phyloP scores from a whole-genome alignment of 2,113 vertebrate genomes.

The Mixornis gularis region DNA sequence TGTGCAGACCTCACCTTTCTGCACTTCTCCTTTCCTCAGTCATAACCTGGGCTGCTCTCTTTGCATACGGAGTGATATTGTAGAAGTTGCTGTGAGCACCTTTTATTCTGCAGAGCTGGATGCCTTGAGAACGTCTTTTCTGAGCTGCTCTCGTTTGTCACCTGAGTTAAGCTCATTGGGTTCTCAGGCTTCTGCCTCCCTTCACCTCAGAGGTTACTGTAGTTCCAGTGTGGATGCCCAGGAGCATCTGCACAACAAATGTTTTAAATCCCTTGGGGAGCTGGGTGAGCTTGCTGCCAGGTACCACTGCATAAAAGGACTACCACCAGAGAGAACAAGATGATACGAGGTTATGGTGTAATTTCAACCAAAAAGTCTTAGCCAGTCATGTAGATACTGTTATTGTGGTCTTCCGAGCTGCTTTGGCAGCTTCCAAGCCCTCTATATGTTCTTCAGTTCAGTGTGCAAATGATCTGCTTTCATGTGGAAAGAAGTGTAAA shows the following conservation, averaged over 20 bases:
- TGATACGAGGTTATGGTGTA: rapidly evolving
- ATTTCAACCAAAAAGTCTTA: not conserved
- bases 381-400: rapidly evolving
- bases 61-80: rapidly evolving
- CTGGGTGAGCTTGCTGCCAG: not conserved
- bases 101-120: not conserved
- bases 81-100: not conserved
- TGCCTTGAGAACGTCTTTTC: not conserved
- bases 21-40: rapidly evolving
- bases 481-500: not conserved
- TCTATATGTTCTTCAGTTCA: rapidly evolving
- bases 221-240: not conserved
- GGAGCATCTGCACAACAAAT: not conserved
- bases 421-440: not conserved
- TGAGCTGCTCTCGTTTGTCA: rapidly evolving
- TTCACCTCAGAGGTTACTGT: not conserved
- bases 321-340: rapidly evolving
- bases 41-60: not conserved
- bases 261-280: not conserved
- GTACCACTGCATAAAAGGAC: rapidly evolving
- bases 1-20: not conserved
- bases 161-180: too few relatives aligned
- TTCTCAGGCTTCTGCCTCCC: not conserved
- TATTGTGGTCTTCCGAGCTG: rapidly evolving
- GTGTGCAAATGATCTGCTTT: not conserved